Conservation (phyloP, 2,113 vertebrate genomes). For the Morone saxatilis region DNA sequence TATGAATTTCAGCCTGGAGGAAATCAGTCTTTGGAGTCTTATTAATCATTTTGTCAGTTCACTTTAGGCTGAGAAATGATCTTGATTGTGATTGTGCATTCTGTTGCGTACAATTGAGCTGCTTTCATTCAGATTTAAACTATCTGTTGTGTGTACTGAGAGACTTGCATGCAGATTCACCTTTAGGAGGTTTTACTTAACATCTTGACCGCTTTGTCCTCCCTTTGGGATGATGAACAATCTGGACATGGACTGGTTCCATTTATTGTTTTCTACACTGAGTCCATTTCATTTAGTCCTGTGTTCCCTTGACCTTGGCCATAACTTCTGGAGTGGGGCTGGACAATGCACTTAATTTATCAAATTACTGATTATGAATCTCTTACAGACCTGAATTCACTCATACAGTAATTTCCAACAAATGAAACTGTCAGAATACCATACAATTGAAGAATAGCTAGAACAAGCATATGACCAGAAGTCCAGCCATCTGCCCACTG, state of each 20-base stretch:
- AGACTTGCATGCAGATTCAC: slow-evolving; percentile 77
- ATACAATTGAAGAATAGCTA: slow-evolving; percentile 21
- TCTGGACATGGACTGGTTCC: slow-evolving; percentile 68
- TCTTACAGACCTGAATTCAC: neutral
- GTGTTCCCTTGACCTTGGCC: slow-evolving; percentile 53
- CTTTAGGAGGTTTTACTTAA: slow-evolving; percentile 57
- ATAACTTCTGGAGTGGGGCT: slow-evolving; percentile 53
- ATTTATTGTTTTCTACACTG: slow-evolving; percentile 62
- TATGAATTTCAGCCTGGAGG: slow-evolving; percentile 89
- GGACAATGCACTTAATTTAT: slow-evolving; percentile 45
- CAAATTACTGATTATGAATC: slow-evolving; percentile 19
- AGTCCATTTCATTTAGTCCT: slow-evolving; percentile 51
- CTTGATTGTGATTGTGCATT: slow-evolving; percentile 73
- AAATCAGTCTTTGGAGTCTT: slow-evolving; percentile 56
- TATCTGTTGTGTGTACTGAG: slow-evolving; percentile 74
- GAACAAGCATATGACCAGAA: neutral
- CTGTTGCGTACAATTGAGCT: slow-evolving; percentile 71
- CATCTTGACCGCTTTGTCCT: slow-evolving; percentile 57
- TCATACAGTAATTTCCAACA: slow-evolving; percentile 1
- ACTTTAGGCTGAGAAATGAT: slow-evolving; percentile 61
- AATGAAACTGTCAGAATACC: neutral
- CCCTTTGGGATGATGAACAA: slow-evolving; percentile 49
- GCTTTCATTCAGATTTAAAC: slow-evolving; percentile 75
- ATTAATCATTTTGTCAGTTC: slow-evolving; percentile 60
- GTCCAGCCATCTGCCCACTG: neutral